Evolutionary conservation across 2,113 vertebrate species (phyloP).

Genomic region (Dunckerocampus dactyliophorus): DNA sequence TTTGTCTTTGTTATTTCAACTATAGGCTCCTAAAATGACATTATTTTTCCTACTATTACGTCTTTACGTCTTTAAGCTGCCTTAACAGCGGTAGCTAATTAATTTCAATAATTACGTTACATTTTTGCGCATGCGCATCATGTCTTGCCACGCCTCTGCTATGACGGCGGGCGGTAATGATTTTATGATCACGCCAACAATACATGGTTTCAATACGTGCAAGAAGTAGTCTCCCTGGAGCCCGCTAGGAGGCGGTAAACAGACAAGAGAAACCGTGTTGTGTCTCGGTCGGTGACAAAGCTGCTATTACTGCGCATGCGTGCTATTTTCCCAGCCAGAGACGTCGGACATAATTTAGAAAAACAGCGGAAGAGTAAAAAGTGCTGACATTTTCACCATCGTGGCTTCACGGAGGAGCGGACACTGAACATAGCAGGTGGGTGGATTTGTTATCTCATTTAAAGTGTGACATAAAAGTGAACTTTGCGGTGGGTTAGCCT

Average conservation of each 20-base stretch:
- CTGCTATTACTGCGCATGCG: background rate
- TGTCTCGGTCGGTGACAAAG: fast-evolving
- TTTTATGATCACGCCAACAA: no score
- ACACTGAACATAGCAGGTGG: conserved; percentile 22
- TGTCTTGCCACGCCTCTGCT: no score
- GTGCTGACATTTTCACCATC: background rate
- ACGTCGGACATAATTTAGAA: conserved; percentile 4
- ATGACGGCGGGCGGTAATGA: no score
- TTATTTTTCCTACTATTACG: no score
- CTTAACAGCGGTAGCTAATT: no score
- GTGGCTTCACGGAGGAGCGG: conserved; percentile 21
- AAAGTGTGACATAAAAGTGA: background rate
- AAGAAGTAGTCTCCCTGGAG: background rate
- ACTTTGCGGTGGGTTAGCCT: background rate
- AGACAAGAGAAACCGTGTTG: background rate
- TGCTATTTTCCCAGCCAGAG: conserved; percentile 21
- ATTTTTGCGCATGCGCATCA: no score
- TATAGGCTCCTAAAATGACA: no score
- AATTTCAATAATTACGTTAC: no score
- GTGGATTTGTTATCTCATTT: background rate
- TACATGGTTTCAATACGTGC: no score
- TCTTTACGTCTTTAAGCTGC: no score
- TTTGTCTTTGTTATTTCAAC: no score
- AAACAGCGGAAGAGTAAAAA: background rate
- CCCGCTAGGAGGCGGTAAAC: conserved; percentile 18